These are phyloP conservation scores for Drosophila melanosoma DNA, from an alignment of 2,888 invertebrate genomes.

Conservation along the genomic window DNA sequence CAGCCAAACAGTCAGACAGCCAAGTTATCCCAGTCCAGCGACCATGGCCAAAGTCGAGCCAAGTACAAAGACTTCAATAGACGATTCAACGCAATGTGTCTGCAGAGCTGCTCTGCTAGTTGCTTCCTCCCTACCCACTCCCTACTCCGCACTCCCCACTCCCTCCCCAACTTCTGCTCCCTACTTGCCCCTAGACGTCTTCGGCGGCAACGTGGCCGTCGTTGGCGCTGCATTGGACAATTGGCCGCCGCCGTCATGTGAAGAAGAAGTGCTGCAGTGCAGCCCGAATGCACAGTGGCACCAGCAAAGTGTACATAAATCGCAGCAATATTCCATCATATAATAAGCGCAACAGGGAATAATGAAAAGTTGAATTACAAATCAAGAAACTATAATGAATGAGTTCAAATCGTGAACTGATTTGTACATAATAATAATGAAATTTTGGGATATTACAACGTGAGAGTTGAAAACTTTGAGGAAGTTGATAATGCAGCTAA, in stretches of 20 bases:
- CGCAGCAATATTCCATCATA: neutral
- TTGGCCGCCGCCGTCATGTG: constrained; percentile 70
- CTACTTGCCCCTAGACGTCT: constrained; percentile 30
- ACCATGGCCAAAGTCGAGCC: constrained; percentile 48
- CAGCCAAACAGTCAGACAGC: constrained; percentile 38
- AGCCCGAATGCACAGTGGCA: constrained; percentile 45
- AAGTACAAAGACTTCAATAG: constrained; percentile 61
- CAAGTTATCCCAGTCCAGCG: constrained; percentile 32
- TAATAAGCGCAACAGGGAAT: neutral
- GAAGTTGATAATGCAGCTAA: neutral
- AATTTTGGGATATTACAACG: neutral
- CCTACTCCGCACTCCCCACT: neutral
- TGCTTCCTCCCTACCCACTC: neutral
- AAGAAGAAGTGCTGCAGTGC: constrained; percentile 51
- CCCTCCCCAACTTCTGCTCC: neutral
- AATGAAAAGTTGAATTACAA: neutral
- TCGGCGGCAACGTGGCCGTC: constrained; percentile 32
- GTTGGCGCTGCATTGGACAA: constrained; percentile 70
- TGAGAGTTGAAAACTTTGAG: neutral
- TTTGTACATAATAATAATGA: neutral
- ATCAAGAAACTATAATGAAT: neutral
- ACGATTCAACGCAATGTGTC: constrained; percentile 67
- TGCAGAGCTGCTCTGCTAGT: constrained; percentile 20
- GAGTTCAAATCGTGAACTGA: neutral
- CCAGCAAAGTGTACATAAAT: neutral